These are phyloP conservation scores for Anabacerthia variegaticeps DNA, from an alignment of 2,797 vertebrate genomes.

Conservation along the genomic window DNA sequence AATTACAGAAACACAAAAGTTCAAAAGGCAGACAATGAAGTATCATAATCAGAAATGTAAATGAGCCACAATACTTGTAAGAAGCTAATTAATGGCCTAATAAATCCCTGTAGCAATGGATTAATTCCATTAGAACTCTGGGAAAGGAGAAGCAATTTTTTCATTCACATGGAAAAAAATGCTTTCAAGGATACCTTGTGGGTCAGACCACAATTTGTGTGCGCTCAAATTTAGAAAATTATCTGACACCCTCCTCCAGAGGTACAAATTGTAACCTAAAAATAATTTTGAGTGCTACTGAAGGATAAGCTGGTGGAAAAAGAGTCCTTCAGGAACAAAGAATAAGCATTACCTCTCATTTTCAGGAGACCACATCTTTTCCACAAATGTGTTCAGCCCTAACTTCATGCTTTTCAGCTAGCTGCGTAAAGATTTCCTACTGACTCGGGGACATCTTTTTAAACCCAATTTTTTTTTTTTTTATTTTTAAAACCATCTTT, in stretches of 20 bases:
- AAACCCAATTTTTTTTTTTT: neutral
- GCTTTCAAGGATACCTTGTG: neutral
- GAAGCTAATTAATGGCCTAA: conserved; percentile 31
- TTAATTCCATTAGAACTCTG: conserved; percentile 28
- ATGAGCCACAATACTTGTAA: conserved; percentile 10
- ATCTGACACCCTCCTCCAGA: neutral
- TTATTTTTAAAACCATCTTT: neutral
- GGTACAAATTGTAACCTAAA: neutral
- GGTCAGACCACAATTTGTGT: neutral
- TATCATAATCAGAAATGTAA: conserved; percentile 50
- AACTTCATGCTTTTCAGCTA: neutral
- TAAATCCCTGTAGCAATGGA: conserved; percentile 8
- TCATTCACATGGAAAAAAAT: neutral
- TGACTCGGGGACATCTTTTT: neutral
- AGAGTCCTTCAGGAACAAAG: neutral
- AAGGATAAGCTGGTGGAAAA: neutral
- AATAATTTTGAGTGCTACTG: neutral
- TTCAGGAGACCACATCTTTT: neutral
- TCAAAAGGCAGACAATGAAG: conserved; percentile 17
- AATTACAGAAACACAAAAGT: conserved; percentile 8
- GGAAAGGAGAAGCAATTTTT: neutral
- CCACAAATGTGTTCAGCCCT: neutral
- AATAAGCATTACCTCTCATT: neutral
- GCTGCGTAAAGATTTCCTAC: neutral
- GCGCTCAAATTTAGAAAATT: neutral